Evolutionary conservation across 2,888 invertebrate species (phyloP), one percentile per base, ranked within the genome.

Genomic region (Drosophila trichaetosa): DNA sequence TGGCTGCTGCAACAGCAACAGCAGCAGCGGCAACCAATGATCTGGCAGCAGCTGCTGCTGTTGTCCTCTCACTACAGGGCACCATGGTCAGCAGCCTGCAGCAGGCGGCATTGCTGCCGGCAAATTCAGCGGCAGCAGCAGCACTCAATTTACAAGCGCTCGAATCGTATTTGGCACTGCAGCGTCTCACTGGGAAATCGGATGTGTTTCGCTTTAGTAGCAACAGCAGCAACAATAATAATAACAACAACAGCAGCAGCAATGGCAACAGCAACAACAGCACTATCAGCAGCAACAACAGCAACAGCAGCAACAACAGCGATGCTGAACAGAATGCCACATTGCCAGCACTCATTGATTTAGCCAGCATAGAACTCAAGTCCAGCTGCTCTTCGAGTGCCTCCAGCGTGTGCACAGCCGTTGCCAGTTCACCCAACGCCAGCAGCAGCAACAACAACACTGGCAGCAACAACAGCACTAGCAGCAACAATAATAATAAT

Each of bases 11-110:
- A 21, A 89, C 85, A 7, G 79, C 90, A 31, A 87, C 85, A 34
- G 78, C 89, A 21, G 88, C 91, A 38, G 92, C 93, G 52, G 92
- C 93, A 93, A 92, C 94, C 93, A 91, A 94, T 94, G 93, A 95
- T 94, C 89, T 95, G 93, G 93, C 94, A 73, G 94, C 94, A 48
- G 93, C 94, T 63, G 95, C 95, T 57, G 95, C 96, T 80, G 97
- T 97, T 58, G 96, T 97, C 40, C 94, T 97, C 79, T 96, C 97
- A 18, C 94, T 97, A 60, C 97, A 97, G 93, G 97, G 96, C 91
- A 97, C 97, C 11, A 96, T 97, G 95, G 96, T 97, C 93, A 96
- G 96, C 88, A 97, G 97, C 13, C 93, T 97, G 79, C 97, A 97
- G 92, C 96, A 97, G 91, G 97, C 97, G 1, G 97, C 97, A 0